Evolutionary conservation across 2,113 vertebrate genomes (phyloP).

Genomic region (Scomber scombrus): DNA sequence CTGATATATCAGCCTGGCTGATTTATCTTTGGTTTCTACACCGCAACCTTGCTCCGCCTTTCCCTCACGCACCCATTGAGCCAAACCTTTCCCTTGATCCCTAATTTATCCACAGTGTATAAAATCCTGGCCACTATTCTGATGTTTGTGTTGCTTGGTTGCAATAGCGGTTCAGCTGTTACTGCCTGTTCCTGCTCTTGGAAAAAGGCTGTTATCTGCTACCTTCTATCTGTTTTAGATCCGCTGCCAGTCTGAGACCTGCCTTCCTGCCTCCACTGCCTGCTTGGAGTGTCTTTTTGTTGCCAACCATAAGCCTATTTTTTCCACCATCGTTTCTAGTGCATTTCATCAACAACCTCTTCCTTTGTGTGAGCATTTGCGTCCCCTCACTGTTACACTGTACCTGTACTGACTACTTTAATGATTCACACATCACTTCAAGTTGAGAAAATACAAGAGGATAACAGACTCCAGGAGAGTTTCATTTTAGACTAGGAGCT

Average conservation of each 20-base stretch:
- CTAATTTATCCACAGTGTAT: too few relatives aligned
- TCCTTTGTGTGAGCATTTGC: background rate
- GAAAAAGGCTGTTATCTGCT: background rate
- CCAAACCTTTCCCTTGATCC: too few relatives aligned
- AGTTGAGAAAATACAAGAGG: background rate
- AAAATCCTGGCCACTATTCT: too few relatives aligned
- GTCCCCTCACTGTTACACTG: background rate
- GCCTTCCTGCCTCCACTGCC: background rate
- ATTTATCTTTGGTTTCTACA: too few relatives aligned
- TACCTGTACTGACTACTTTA: slow-evolving; percentile 13
- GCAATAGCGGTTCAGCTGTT: too few relatives aligned
- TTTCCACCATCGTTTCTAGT: background rate
- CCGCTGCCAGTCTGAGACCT: background rate
- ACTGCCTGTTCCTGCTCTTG: too few relatives aligned
- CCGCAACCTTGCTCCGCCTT: too few relatives aligned
- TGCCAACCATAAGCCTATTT: background rate
- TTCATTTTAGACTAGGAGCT: background rate
- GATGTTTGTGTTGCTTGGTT: too few relatives aligned
- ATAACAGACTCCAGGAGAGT: background rate
- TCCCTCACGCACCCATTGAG: too few relatives aligned
- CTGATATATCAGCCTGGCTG: too few relatives aligned
- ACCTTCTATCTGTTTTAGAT: background rate
- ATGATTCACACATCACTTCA: background rate
- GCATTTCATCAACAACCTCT: slow-evolving; percentile 9
- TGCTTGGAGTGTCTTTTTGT: background rate